phyloP scores from a whole-genome alignment of 2,113 vertebrate genomes.

The Triplophysa rosa region DNA sequence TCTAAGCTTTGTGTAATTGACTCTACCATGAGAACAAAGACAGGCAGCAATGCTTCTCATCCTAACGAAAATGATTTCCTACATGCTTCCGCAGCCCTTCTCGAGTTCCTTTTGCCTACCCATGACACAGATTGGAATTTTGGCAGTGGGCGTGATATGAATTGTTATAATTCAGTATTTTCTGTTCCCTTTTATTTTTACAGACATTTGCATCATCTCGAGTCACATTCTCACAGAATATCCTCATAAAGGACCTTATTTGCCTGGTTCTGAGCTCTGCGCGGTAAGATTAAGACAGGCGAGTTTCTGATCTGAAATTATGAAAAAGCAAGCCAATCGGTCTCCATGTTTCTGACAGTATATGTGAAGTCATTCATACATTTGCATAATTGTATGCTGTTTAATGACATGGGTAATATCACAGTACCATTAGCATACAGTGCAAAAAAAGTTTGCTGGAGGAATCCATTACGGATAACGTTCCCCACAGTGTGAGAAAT shows the following conservation, averaged over 20 bases:
- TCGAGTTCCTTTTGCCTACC: neutral
- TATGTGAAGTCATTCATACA: constrained; percentile 28
- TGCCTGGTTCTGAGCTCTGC: constrained; percentile 10
- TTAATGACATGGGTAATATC: constrained; percentile 38
- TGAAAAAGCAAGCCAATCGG: constrained; percentile 4
- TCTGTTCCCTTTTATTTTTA: constrained; percentile 1
- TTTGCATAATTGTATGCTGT: constrained; percentile 38
- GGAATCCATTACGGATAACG: constrained; percentile 40
- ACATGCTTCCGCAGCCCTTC: neutral
- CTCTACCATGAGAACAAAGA: constrained; percentile 17
- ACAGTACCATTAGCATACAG: constrained; percentile 36
- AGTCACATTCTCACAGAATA: constrained; percentile 25
- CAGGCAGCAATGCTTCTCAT: neutral
- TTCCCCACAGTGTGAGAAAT: constrained; percentile 17
- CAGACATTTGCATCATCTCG: constrained; percentile 30
- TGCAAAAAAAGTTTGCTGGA: constrained; percentile 33
- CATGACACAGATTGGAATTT: constrained; percentile 24
- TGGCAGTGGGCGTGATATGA: constrained; percentile 14
- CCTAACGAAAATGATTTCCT: neutral
- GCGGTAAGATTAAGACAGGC: neutral
- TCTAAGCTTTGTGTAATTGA: constrained; percentile 36
- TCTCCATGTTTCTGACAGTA: constrained; percentile 5
- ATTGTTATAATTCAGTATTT: constrained; percentile 12
- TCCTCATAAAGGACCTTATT: constrained; percentile 28
- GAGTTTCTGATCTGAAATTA: constrained; percentile 14